These are phyloP conservation scores for Drosophila koepferae DNA, from an alignment of 2,888 invertebrate genomes.

Conservation along the genomic window DNA sequence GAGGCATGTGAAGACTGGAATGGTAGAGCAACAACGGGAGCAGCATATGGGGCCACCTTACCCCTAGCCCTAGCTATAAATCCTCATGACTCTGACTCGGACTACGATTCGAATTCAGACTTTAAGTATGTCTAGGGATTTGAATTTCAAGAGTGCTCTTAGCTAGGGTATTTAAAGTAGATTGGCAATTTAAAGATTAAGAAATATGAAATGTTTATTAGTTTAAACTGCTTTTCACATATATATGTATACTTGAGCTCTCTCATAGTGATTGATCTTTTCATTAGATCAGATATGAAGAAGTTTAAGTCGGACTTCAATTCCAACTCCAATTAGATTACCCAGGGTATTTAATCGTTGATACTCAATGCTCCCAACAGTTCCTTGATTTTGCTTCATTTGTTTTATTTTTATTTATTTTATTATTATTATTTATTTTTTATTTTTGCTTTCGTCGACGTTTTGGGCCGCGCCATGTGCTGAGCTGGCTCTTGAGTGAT, in stretches of 20 bases:
- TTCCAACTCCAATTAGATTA: background rate
- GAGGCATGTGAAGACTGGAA: background rate
- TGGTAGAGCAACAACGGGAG: conserved; percentile 9
- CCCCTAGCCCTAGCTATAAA: conserved; percentile 19
- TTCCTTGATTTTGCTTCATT: conserved; percentile 37
- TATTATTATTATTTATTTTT: conserved; percentile 1
- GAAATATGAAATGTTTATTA: background rate
- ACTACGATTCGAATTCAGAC: conserved; percentile 10
- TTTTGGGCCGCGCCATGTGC: conserved; percentile 58
- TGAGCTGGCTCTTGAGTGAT: conserved; percentile 74
- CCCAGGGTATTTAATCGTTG: conserved; percentile 22
- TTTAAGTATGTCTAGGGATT: background rate
- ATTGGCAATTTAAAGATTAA: conserved; percentile 14
- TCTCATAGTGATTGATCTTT: background rate
- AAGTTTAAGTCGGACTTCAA: too few species aligned
- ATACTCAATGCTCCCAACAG: background rate
- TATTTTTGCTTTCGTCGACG: conserved; percentile 57
- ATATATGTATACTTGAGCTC: background rate
- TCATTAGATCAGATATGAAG: background rate
- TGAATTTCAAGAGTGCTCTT: conserved; percentile 64
- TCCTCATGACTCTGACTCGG: conserved; percentile 6
- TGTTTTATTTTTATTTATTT: conserved; percentile 5
- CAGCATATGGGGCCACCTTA: conserved; percentile 29
- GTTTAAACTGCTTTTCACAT: background rate
- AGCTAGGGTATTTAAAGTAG: conserved; percentile 5